phyloP scores from a whole-genome alignment of 2,113 vertebrate species.

The cattle (Bos taurus) region DNA sequence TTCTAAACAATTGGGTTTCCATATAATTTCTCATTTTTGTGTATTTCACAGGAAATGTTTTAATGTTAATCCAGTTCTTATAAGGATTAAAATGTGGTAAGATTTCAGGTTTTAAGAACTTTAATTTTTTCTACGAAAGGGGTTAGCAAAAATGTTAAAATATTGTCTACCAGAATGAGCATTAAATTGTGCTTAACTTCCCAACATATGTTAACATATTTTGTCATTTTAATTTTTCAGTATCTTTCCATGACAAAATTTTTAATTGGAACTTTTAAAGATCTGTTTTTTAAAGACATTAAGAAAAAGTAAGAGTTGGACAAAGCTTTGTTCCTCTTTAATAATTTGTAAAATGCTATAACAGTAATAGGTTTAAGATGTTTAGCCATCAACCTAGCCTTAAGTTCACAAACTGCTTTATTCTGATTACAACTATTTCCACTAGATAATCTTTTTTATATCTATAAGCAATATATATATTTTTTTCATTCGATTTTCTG shows the following conservation, averaged over 20 bases:
- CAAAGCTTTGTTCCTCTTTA: not conserved
- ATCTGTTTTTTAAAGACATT: not conserved
- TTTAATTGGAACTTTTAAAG: not conserved
- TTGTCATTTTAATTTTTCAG: not conserved
- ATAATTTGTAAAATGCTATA: conserved; percentile 8
- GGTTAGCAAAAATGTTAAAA: conserved; percentile 4
- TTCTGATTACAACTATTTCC: not conserved
- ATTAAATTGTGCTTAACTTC: conserved; percentile 29
- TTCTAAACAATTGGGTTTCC: not conserved
- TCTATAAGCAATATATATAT: not conserved
- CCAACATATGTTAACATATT: not conserved
- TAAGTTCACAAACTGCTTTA: not conserved
- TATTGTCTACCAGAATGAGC: not conserved
- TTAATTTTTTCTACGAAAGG: conserved; percentile 2
- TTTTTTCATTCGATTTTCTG: not conserved
- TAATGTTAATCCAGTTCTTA: not conserved
- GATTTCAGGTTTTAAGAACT: not conserved
- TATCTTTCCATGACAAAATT: not conserved
- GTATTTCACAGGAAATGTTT: conserved; percentile 23
- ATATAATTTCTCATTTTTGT: not conserved
- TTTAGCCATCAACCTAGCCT: not conserved
- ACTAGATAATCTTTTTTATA: conserved; percentile 1
- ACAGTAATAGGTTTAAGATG: conserved; percentile 6
- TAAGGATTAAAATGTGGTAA: not conserved
- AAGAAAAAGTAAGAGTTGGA: not conserved